A percentile compares a stretch with the other conserved stretches of the same genome.
phyloP scores from a whole-genome alignment of 2,113 vertebrate genomes.

The Tragelaphus strepsiceros region DNA sequence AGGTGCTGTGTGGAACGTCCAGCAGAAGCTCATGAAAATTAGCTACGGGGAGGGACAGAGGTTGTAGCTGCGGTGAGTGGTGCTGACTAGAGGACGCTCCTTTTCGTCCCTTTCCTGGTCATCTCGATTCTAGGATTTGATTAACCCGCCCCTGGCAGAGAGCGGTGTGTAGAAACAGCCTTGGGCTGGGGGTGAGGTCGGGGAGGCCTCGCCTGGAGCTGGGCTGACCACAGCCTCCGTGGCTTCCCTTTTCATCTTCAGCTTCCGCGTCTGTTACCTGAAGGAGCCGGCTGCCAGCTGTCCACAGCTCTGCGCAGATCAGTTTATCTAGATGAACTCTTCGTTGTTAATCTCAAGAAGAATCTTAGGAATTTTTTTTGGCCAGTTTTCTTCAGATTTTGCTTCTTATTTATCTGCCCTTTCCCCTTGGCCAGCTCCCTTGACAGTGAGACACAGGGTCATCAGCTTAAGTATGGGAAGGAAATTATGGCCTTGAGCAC shows the following conservation, averaged over 20 bases:
- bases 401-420: slow-evolving; percentile 59
- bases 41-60: neutral
- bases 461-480: slow-evolving; percentile 67
- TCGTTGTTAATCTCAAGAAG: slow-evolving; percentile 33
- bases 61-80: neutral
- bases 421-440: slow-evolving; percentile 33
- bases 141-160: neutral
- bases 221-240: neutral
- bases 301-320: neutral
- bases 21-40: neutral
- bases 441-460: slow-evolving; percentile 54
- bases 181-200: neutral
- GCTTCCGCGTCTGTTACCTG: neutral
- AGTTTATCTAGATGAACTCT: neutral
- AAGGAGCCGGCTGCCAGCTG: neutral
- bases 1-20: neutral
- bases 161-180: neutral
- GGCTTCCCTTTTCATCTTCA: neutral
- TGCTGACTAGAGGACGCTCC: neutral
- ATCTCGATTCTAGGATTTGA: neutral
- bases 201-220: neutral
- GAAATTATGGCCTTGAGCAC: slow-evolving; percentile 67
- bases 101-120: neutral
- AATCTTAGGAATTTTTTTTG: slow-evolving; percentile 51
- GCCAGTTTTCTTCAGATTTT: slow-evolving; percentile 52